A percentile compares a stretch with the other conserved stretches of the same genome.
Evolutionary conservation across 2,797 vertebrate genomes (phyloP).

Genomic region (Melanotaenia trifasciata): DNA sequence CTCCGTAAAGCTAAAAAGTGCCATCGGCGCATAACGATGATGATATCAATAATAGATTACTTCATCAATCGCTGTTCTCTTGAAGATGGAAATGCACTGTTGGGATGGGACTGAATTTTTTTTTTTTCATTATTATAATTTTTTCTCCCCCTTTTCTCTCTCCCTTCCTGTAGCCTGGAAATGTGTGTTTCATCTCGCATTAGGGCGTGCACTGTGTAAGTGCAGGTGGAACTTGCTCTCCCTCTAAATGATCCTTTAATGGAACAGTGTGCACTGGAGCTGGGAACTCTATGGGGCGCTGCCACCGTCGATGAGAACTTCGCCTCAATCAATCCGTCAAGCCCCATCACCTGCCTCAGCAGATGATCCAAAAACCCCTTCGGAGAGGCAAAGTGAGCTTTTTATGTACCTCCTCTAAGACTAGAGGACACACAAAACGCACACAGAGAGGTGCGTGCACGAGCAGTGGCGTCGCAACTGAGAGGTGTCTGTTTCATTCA

Average conservation of each 20-base stretch:
- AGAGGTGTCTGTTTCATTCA: constrained; percentile 77
- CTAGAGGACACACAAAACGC: constrained; percentile 66
- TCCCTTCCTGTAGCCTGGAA: constrained; percentile 60
- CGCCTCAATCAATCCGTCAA: constrained; percentile 83
- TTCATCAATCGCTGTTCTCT: constrained; percentile 81
- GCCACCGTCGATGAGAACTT: constrained; percentile 77
- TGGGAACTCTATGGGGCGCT: constrained; percentile 79
- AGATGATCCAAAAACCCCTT: constrained; percentile 82
- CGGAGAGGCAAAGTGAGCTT: constrained; percentile 77
- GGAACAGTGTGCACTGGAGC: constrained; percentile 82
- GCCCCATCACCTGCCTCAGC: constrained; percentile 83
- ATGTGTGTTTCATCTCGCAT: constrained; percentile 82
- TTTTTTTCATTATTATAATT: constrained; percentile 75
- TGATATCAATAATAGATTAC: constrained; percentile 84
- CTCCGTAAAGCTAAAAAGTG: constrained; percentile 69
- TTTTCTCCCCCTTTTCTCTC: constrained; percentile 21
- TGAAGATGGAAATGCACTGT: constrained; percentile 80
- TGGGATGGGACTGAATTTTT: constrained; percentile 73
- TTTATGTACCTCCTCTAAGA: constrained; percentile 80
- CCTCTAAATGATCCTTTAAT: constrained; percentile 82
- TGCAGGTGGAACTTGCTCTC: constrained; percentile 80
- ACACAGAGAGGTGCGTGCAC: constrained; percentile 19
- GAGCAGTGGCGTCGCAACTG: constrained; percentile 62
- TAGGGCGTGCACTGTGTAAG: constrained; percentile 81
- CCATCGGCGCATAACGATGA: constrained; percentile 77